A percentile compares a stretch with the other conserved stretches of the same genome.
Evolutionary conservation across 1,140 invertebrate genomes (phyloP).

Genomic region (Danaus plexippus): DNA sequence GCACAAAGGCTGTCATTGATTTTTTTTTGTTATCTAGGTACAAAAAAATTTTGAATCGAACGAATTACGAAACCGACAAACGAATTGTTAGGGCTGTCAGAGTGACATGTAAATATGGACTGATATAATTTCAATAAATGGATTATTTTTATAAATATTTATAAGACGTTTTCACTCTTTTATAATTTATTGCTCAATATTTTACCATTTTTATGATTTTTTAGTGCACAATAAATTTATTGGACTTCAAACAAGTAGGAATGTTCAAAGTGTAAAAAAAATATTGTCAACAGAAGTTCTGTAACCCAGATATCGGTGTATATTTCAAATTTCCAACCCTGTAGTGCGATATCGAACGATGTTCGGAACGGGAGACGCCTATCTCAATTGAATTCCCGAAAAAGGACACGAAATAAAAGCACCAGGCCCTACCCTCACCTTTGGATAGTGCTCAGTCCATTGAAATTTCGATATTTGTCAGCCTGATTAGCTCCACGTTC

Average conservation of each 20-base stretch:
- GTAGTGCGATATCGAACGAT: constrained; percentile 49
- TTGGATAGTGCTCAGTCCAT: constrained; percentile 46
- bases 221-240: not conserved
- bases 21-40: constrained; percentile 51
- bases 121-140: too few species aligned
- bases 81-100: constrained; percentile 34
- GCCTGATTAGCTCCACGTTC: constrained; percentile 54
- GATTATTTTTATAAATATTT: too few species aligned
- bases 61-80: constrained; percentile 53
- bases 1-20: constrained; percentile 54
- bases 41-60: constrained; percentile 57
- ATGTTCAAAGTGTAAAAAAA: too few species aligned
- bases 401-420: constrained; percentile 49
- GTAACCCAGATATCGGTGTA: not conserved
- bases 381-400: constrained; percentile 46
- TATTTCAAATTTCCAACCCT: constrained; percentile 28
- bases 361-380: constrained; percentile 44
- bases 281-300: not conserved
- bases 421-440: constrained; percentile 34
- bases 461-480: constrained; percentile 61
- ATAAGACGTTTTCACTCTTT: too few species aligned
- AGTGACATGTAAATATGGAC: not conserved
- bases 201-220: not conserved
- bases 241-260: not conserved
- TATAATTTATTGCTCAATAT: too few species aligned